These are phyloP conservation scores for Phoxinus dragarum DNA, from an alignment of 2,797 vertebrate genomes.

Conservation along the genomic window DNA sequence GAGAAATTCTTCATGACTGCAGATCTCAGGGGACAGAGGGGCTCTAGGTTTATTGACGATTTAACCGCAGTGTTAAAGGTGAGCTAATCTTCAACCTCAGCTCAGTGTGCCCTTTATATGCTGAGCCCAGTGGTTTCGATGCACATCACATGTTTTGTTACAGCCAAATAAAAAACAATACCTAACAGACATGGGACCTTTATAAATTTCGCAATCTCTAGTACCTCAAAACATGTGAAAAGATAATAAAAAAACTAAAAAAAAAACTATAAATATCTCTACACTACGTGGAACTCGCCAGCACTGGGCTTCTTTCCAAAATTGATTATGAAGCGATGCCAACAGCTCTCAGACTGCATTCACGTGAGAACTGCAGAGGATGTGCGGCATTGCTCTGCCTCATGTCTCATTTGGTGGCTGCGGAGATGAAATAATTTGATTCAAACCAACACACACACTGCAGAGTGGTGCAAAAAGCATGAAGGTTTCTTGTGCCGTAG, in stretches of 20 bases:
- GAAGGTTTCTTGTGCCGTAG: slow-evolving; percentile 36
- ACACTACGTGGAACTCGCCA: slow-evolving; percentile 24
- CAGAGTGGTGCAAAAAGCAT: slow-evolving; percentile 27
- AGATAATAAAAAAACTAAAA: slow-evolving; percentile 18
- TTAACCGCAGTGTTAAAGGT: slow-evolving; percentile 47
- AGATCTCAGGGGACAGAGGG: slow-evolving; percentile 40
- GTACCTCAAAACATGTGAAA: slow-evolving; percentile 4
- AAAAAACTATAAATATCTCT: slow-evolving; percentile 46
- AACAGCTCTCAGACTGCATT: slow-evolving; percentile 46
- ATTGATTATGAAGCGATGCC: slow-evolving; percentile 42
- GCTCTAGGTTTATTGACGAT: slow-evolving; percentile 46
- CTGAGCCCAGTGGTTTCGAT: background rate
- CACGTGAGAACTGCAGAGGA: slow-evolving; percentile 48
- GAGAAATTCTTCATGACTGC: slow-evolving; percentile 47
- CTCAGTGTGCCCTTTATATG: slow-evolving; percentile 26
- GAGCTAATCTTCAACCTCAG: slow-evolving; percentile 46
- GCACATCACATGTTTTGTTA: background rate
- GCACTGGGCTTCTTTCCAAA: slow-evolving; percentile 36
- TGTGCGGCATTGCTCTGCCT: slow-evolving; percentile 34
- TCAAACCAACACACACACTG: slow-evolving; percentile 39
- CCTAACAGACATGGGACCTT: slow-evolving; percentile 8
- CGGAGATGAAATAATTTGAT: slow-evolving; percentile 18
- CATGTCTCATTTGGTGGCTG: background rate
- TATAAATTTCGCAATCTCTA: slow-evolving; percentile 11
- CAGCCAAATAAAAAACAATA: slow-evolving; percentile 20